Percentiles rank a stretch among this genome's conserved stretches.
phyloP scores from a whole-genome alignment of 2,113 vertebrate species.

The Stegostoma tigrinum region DNA sequence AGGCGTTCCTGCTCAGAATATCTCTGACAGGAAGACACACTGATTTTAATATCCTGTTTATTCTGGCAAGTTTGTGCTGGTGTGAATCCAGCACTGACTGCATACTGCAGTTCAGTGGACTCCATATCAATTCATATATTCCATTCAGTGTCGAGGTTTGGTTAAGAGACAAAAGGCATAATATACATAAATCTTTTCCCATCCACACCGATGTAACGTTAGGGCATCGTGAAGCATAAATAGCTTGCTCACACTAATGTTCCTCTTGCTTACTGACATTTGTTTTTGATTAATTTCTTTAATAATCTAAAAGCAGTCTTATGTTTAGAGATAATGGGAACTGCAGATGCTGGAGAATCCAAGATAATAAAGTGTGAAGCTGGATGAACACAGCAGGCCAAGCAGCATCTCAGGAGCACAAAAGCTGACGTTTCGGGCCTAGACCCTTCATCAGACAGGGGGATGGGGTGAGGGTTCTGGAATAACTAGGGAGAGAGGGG shows the following conservation, averaged over 20 bases:
- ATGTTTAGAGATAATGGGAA: neutral
- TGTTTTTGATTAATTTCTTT: neutral
- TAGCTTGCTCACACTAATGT: neutral
- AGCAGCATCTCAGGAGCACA: too few species aligned
- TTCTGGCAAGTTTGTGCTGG: neutral
- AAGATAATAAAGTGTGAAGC: too few species aligned
- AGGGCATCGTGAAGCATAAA: neutral
- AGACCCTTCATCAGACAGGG: too few species aligned
- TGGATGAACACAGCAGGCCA: too few species aligned
- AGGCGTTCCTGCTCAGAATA: neutral
- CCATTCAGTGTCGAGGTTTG: neutral
- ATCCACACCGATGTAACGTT: neutral
- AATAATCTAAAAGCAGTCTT: neutral
- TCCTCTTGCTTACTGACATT: neutral
- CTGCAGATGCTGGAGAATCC: too few species aligned
- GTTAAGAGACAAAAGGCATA: neutral
- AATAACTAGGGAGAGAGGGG: too few species aligned
- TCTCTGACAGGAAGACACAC: neutral
- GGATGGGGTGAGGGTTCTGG: too few species aligned
- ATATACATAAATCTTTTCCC: neutral
- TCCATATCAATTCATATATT: neutral
- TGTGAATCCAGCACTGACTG: constrained; percentile 26
- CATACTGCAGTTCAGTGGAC: neutral
- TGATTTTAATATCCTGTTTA: constrained; percentile 29
- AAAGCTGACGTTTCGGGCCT: too few species aligned